phyloP scores from a whole-genome alignment of 2,113 vertebrate species.

The Paramisgurnus dabryanus region DNA sequence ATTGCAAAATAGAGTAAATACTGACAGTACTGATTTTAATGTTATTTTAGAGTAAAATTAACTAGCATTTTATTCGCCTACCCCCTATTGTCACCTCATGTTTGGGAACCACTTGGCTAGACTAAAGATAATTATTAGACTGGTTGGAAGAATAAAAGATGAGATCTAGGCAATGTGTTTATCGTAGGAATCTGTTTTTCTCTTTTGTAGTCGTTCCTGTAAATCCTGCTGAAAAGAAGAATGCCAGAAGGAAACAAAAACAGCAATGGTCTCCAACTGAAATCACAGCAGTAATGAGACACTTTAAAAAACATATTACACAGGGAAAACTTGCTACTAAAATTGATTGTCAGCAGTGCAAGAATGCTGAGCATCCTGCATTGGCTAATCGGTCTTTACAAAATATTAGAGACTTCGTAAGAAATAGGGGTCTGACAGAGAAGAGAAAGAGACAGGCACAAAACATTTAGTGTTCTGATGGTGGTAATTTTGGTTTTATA shows the following conservation, averaged over 20 bases:
- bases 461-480: not conserved
- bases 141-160: too few species aligned
- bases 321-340: not conserved
- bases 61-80: too few species aligned
- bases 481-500: not conserved
- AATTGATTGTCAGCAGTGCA: not conserved
- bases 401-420: not conserved
- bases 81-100: too few species aligned
- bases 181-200: not conserved
- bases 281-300: not conserved
- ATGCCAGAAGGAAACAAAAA: conserved; percentile 6
- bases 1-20: too few species aligned
- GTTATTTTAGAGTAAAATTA: too few species aligned
- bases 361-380: not conserved
- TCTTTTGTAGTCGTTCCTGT: not conserved
- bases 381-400: not conserved
- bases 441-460: not conserved
- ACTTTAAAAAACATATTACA: not conserved
- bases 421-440: not conserved
- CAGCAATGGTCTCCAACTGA: not conserved
- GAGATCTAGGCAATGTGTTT: not conserved
- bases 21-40: too few species aligned
- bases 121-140: too few species aligned
- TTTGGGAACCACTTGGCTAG: too few species aligned
- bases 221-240: not conserved